Percentiles rank a stretch among this genome's conserved stretches.
phyloP scores from a whole-genome alignment of 2,113 vertebrate genomes.

The Tyrannus savana region DNA sequence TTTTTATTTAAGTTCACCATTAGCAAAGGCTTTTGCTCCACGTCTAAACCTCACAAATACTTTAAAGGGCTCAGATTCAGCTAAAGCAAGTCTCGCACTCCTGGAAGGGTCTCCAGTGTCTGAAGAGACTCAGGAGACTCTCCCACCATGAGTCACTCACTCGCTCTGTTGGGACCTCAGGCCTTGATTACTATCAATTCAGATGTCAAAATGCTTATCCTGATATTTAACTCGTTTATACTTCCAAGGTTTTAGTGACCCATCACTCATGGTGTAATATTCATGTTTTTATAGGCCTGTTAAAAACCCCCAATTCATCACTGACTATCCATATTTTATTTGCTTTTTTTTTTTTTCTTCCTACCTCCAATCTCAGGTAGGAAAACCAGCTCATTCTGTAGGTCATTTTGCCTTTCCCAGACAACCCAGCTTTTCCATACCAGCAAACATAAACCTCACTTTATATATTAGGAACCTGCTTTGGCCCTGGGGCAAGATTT shows the following conservation, averaged over 20 bases:
- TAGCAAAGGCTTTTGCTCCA: background rate
- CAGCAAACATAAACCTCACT: background rate
- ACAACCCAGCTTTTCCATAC: background rate
- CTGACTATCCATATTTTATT: background rate
- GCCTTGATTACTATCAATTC: background rate
- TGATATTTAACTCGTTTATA: background rate
- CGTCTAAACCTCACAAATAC: background rate
- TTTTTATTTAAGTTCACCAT: constrained; percentile 14
- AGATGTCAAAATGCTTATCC: background rate
- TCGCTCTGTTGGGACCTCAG: background rate
- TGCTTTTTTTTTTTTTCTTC: background rate
- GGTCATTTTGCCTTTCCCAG: background rate
- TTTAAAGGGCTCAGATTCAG: background rate
- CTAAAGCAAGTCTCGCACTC: background rate
- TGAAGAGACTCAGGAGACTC: background rate
- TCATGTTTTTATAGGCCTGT: background rate
- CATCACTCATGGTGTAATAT: background rate
- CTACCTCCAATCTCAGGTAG: background rate
- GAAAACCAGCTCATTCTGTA: background rate
- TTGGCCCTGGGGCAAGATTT: background rate
- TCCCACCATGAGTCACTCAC: background rate
- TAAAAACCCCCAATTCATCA: constrained; percentile 1
- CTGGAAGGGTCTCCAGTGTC: background rate
- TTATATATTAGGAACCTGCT: background rate
- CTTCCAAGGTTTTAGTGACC: background rate